A percentile compares a stretch with the other conserved stretches of the same genome.
phyloP scores from a whole-genome alignment of 1,140 invertebrate species.

The Sitophilus oryzae region DNA sequence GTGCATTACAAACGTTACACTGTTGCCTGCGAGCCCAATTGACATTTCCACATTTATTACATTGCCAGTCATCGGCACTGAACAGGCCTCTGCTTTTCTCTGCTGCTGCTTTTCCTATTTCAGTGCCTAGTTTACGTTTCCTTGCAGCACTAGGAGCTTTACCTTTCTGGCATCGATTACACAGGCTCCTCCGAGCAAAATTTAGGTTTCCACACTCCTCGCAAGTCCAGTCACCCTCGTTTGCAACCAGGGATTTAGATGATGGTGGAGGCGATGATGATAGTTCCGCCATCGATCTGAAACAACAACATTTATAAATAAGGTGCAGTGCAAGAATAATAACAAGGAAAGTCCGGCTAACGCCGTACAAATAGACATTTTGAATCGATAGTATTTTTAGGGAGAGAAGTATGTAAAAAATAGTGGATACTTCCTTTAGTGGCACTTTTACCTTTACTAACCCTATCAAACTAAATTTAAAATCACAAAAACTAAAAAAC shows the following conservation, averaged over 20 bases:
- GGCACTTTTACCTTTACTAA: conserved; percentile 26
- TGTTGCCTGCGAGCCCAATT: conserved; percentile 96
- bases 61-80: conserved; percentile 99
- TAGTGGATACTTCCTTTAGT: conserved; percentile 23
- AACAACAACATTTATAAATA: conserved; percentile 1
- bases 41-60: conserved; percentile 98
- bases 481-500: conserved; percentile 15
- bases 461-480: conserved; percentile 14
- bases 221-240: conserved; percentile 54
- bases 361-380: too few species aligned
- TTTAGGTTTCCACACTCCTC: conserved; percentile 85
- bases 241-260: conserved; percentile 28
- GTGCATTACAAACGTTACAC: conserved; percentile 98
- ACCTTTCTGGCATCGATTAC: conserved; percentile 85
- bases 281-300: conserved; percentile 19
- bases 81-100: conserved; percentile 98
- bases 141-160: conserved; percentile 46
- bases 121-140: conserved; percentile 89
- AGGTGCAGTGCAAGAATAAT: neutral
- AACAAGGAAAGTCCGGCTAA: too few species aligned
- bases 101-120: conserved; percentile 96
- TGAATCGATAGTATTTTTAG: too few species aligned
- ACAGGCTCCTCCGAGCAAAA: conserved; percentile 82
- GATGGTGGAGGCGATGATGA: conserved; percentile 31
- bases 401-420: conserved; percentile 5